Base-by-base conservation (phyloP, 1,140 invertebrate genomes). In the Stegodyphus dumicola region DNA sequence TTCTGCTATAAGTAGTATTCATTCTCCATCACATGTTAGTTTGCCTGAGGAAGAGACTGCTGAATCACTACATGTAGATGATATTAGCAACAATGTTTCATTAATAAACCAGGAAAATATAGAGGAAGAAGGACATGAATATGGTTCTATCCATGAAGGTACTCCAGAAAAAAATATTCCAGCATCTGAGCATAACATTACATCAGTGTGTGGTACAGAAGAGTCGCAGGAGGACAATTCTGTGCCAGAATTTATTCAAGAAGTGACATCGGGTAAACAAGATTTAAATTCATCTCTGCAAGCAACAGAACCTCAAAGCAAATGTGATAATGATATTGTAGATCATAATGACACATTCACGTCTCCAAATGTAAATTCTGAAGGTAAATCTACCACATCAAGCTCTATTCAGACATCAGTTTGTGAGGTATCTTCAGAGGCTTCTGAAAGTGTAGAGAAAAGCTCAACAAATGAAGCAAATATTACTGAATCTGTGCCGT, bases 1-100 rank as follows among this genome's bases (percentile, higher is more conserved):
- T 53, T 52, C 52, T 74, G 13, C 65, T 67, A 6, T 67, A n/a
- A 67, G 65, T 67, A 67, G 65, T 67, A 18, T 18, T 67, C 15
- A 17, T 2, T 67, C 65, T 67, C 65, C 65, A 6, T 67, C 65
- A 67, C 65, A 67, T 67, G 7, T 7, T 15, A 67, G 65, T 67
- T 7, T 67, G 17, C 9, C 0, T 67, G 65, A 67, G 6, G 65
- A n/a, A 17, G 65, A 67, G n/a, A 17, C 65, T 17, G 65, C 13
- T 15, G 65, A 13, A n/a, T 67, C 65, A 2, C 2, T n/a, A 67
- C 11, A 67, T 15, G 5, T 18, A 15, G 17, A 67, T 7, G 11
- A 13, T 15, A 67, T 67, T 67, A 17, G n/a, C 7, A 13, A 18
- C 7, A 17, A 17, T 17, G 17, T 7, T 15, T 67, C 65, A 10